Base-by-base conservation (phyloP, 2,113 vertebrate genomes). In the Actenoides lindsayi region DNA sequence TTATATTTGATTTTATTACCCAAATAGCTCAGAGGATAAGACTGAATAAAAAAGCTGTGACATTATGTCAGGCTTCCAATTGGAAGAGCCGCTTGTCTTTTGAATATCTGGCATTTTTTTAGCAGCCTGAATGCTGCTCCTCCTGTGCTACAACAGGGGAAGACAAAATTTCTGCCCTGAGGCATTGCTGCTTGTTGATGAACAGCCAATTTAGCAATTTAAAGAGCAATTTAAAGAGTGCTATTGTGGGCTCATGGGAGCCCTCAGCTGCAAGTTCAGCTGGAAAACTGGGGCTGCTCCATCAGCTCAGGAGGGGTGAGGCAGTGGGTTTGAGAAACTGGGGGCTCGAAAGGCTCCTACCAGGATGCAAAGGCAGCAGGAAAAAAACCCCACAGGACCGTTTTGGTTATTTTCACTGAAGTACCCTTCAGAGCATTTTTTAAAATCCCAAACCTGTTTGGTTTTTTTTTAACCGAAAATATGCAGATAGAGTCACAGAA, bases 1-100 rank as follows among this genome's bases (percentile, higher is more conserved):
- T 88, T 93, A 17, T n/a, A 70, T 90, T 91, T 94, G 54, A 91
- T 67, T 91, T 91, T 60, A 50, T 83, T 86, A 67, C 48, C 42
- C 9, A 11, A 86, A 81, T 68, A 75, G 15, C 64, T 94, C 51
- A 46, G 60, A 46, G 75, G 28, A 39, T 74, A 79, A 85, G 59
- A 73, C 1, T 21, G 68, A 60, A 53, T 86, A 83, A 93, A 56
- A 86, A n/a, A 85, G 73, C 71, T 51, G n/a, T 48, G 83, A 59
- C 6, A 2, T 75, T 92, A 78, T 92, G 93, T 75, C 51, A 78
- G 83, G 56, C 21, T 86, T 94, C 51, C 76, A 81, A 16, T 16
- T 86, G 68, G 79, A 96, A 87, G 65, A 83, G 17, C 39, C 87
- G 83, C 24, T 30, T 65, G 13, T 75, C 53, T 87, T 70, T 81